phyloP scores from a whole-genome alignment of 1,140 invertebrate genomes.

The Aphidius gifuensis region DNA sequence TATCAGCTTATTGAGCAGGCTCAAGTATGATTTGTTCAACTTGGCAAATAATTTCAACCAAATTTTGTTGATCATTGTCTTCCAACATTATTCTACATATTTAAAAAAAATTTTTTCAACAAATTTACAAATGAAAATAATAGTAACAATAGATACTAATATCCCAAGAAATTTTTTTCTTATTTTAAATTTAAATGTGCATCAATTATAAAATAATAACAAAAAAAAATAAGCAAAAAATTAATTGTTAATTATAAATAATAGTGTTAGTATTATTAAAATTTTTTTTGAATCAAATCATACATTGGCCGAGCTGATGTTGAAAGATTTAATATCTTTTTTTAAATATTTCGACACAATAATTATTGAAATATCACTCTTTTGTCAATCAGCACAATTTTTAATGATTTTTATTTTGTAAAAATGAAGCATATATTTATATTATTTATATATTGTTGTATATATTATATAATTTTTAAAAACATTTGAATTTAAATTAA shows the following conservation, averaged over 20 bases:
- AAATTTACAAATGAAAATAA: too few species aligned
- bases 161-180: too few species aligned
- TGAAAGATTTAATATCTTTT: not conserved
- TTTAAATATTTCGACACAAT: not conserved
- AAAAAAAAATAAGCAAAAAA: not conserved
- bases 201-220: not conserved
- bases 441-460: too few species aligned
- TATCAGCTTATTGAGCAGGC: slow-evolving; percentile 30
- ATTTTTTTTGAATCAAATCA: slow-evolving; percentile 19
- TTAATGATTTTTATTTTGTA: too few species aligned
- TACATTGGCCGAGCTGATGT: slow-evolving; percentile 4
- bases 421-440: too few species aligned
- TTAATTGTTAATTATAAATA: slow-evolving; percentile 17
- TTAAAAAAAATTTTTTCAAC: not conserved
- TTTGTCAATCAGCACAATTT: too few species aligned
- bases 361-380: not conserved
- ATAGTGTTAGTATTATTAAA: not conserved
- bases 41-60: not conserved
- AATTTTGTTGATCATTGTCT: slow-evolving; percentile 4
- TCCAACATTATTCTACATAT: slow-evolving; percentile 7
- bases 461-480: too few species aligned
- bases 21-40: slow-evolving; percentile 37
- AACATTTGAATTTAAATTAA: too few species aligned
- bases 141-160: too few species aligned
- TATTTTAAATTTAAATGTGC: too few species aligned